Conservation (phyloP, 2,113 vertebrate species). For the Acinonyx jubatus region DNA sequence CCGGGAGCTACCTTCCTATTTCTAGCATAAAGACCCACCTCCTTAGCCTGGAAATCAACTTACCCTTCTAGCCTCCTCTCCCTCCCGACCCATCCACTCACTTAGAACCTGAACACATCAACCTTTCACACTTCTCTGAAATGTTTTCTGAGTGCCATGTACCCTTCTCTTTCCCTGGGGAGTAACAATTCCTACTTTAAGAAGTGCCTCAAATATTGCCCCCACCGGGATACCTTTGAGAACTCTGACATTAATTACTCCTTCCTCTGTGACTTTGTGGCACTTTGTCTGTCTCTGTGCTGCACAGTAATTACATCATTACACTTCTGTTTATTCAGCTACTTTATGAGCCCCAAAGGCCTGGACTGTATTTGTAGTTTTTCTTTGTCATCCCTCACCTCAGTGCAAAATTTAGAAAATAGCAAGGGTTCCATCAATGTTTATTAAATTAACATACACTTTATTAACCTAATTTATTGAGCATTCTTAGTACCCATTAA, state of each 20-base stretch:
- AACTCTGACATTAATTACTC: neutral
- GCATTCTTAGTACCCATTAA: neutral
- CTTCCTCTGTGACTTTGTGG: neutral
- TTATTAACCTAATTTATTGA: conserved; percentile 1
- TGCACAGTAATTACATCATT: neutral
- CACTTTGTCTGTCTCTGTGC: neutral
- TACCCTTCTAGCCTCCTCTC: neutral
- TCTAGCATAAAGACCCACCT: neutral
- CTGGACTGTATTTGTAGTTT: neutral
- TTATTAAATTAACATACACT: conserved; percentile 17
- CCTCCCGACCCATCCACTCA: neutral
- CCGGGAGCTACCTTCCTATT: neutral
- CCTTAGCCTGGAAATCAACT: neutral
- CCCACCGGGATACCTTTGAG: neutral
- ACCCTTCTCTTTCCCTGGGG: neutral
- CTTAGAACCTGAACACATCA: neutral
- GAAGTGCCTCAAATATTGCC: neutral
- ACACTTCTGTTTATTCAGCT: neutral
- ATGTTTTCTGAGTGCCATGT: neutral
- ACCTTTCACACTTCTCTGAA: neutral
- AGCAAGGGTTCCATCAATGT: neutral
- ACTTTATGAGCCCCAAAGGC: neutral
- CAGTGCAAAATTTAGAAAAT: conserved; percentile 12
- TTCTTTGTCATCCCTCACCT: neutral
- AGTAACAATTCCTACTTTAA: neutral